These are phyloP conservation scores for honey bee (Apis mellifera) DNA, from an alignment of 1,140 invertebrate genomes.

Conservation along the genomic window DNA sequence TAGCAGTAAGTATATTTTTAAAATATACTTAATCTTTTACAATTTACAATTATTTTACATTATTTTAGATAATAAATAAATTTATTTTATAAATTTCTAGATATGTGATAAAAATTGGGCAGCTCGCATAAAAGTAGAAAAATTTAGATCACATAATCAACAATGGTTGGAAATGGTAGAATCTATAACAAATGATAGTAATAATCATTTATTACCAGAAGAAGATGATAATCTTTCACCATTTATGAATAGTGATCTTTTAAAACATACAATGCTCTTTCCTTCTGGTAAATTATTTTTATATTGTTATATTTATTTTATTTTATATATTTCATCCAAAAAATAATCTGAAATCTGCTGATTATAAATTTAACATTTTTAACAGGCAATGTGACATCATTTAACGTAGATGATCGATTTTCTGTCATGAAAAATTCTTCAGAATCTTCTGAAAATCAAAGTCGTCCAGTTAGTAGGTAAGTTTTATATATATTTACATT, in stretches of 20 bases:
- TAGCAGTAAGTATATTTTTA: conserved; percentile 85
- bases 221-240: conserved; percentile 86
- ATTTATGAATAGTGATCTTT: conserved; percentile 87
- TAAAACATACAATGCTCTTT: conserved; percentile 86
- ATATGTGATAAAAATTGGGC: conserved; percentile 95
- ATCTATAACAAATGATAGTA: conserved; percentile 82
- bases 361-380: conserved; percentile 36
- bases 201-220: conserved; percentile 81
- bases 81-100: conserved; percentile 72
- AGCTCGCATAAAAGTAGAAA: conserved; percentile 94
- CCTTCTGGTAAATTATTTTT: conserved; percentile 82
- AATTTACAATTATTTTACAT: not conserved
- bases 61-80: conserved; percentile 15
- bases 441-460: conserved; percentile 78
- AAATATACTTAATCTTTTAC: conserved; percentile 27
- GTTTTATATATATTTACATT: not conserved
- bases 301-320: not conserved
- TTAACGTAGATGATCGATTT: conserved; percentile 79
- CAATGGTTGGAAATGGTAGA: conserved; percentile 99
- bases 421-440: conserved; percentile 78
- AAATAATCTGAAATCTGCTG: not conserved
- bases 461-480: conserved; percentile 80
- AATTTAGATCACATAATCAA: conserved; percentile 97
- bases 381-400: conserved; percentile 76
- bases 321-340: not conserved